phyloP scores from a whole-genome alignment of 2,113 vertebrate genomes.

The Periophthalmus modestus region DNA sequence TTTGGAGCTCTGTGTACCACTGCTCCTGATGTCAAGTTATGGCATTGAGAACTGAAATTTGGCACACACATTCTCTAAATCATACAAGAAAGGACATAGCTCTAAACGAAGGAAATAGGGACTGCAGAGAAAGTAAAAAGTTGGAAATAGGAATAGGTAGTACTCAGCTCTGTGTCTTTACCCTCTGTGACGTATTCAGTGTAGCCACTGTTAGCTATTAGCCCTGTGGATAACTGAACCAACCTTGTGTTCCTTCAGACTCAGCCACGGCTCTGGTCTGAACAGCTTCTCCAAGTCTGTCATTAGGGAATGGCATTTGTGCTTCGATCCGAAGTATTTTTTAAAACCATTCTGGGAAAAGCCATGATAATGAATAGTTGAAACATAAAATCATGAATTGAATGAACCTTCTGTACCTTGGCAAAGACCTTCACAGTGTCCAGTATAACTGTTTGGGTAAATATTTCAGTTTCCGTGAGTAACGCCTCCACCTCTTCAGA shows the following conservation, averaged over 20 bases:
- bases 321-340: background rate
- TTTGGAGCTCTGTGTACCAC: no score
- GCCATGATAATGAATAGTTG: background rate
- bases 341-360: background rate
- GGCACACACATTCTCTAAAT: no score
- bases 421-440: background rate
- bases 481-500: background rate
- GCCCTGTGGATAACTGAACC: background rate
- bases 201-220: no score
- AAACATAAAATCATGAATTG: background rate
- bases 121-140: no score
- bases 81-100: no score
- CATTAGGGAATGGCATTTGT: background rate
- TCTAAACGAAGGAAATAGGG: no score
- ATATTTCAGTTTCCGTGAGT: background rate
- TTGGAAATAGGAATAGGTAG: no score
- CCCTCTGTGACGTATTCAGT: no score
- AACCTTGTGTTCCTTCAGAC: constrained; percentile 1
- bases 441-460: background rate
- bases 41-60: no score
- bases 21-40: no score
- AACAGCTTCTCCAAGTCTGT: background rate
- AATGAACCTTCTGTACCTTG: background rate
- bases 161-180: background rate
- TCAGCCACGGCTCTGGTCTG: background rate